Conservation (phyloP, 2,888 invertebrate species). For the Synergus gifuensis region DNA sequence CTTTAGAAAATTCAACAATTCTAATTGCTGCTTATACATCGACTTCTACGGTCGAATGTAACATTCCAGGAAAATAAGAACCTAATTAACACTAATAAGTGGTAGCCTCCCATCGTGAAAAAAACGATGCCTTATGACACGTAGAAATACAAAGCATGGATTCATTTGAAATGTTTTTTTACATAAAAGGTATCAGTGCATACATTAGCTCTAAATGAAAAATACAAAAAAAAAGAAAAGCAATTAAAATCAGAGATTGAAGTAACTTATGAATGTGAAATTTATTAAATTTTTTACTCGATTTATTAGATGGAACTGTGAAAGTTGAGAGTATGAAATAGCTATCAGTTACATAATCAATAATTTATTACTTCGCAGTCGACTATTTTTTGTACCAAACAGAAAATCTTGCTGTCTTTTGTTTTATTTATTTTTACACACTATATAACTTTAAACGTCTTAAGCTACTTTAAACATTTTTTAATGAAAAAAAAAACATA, state of each 20-base stretch:
- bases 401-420: too few relatives aligned
- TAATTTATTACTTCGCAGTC: too few relatives aligned
- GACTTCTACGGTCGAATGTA: not conserved
- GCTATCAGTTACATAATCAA: not conserved
- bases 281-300: not conserved
- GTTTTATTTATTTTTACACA: too few relatives aligned
- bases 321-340: not conserved
- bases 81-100: slow-evolving; percentile 8
- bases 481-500: not conserved
- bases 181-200: too few relatives aligned
- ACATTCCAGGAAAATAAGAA: not conserved
- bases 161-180: too few relatives aligned
- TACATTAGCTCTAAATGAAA: too few relatives aligned
- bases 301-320: not conserved
- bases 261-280: not conserved
- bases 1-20: not conserved
- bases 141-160: not conserved
- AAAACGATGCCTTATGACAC: not conserved
- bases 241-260: too few relatives aligned
- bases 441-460: too few relatives aligned
- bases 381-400: too few relatives aligned
- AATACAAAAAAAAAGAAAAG: too few relatives aligned
- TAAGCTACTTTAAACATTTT: too few relatives aligned
- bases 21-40: not conserved
- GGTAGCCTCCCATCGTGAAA: not conserved